Evolutionary conservation across 2,113 vertebrate species (phyloP), one percentile per base, ranked within the genome.

Genomic region (Tenrec ecaudatus): DNA sequence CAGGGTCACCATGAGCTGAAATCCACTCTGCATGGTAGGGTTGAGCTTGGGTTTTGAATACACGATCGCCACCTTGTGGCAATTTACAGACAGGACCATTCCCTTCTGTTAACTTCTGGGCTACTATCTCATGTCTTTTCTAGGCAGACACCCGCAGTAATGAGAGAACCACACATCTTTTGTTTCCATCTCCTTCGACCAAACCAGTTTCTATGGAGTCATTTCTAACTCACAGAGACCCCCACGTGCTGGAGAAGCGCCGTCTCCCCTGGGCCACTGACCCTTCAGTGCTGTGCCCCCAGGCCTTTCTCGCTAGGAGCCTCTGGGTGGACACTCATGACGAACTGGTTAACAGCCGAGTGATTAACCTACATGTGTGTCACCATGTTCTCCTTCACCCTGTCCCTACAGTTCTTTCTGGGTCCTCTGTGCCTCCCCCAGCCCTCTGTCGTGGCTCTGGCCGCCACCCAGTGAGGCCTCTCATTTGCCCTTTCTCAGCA

Each of bases 31-130:
- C 12, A 14, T 7, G 47, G 9, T 10, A 53, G 47, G 12, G 47
- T 53, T 12, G 12, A 53, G 47, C 11, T 53, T 53, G 9, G 47
- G 47, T 53, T 53, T 53, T 53, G 47, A 53, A 53, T 53, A 71
- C 91, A 40, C 0, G 60, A 64, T 88, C 94, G 78, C 98, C 98
- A 97, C 93, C 98, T 97, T 86, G 97, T 97, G 98, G 97, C 38
- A 20, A 10, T 1, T 19, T 25, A 22, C 1, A 75, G 91, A 80
- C 95, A 33, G 3, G 6, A 5, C 75, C 1, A 33, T 3, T 22
- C 7, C 31, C 43, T 47, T 73, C 36, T 58, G 0, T 23, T 31
- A 12, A 31, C 27, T 64, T 71, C 79, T 17, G 31, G 53, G 17
- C 82, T 80, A 66, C 78, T 33, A 60, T 0, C 11, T 58, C 15